Evolutionary conservation across 2,797 vertebrate species (phyloP).

Genomic region (Myotis daubentonii): DNA sequence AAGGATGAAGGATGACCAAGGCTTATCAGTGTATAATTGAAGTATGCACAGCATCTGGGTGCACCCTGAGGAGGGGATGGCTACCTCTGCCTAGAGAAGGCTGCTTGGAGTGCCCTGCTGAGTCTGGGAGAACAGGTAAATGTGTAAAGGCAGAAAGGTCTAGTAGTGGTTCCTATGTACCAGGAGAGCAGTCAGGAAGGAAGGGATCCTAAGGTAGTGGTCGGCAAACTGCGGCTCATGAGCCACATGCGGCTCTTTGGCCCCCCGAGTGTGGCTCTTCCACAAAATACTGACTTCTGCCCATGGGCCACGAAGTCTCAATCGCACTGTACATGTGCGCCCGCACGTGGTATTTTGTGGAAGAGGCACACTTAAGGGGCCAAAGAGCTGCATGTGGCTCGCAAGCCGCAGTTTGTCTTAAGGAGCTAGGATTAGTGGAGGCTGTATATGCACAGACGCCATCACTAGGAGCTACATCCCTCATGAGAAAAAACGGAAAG

Average conservation of each 20-base stretch:
- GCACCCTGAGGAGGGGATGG: not conserved
- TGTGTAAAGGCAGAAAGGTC: not conserved
- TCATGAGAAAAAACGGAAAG: constrained; percentile 3
- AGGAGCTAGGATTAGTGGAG: not conserved
- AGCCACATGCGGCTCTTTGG: too few species aligned
- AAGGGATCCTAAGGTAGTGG: not conserved
- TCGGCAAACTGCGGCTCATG: too few species aligned
- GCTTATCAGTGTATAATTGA: not conserved
- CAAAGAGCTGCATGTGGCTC: too few species aligned
- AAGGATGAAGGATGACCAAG: not conserved
- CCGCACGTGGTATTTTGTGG: too few species aligned
- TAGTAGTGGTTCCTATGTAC: not conserved
- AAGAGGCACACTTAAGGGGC: too few species aligned
- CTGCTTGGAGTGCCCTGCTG: not conserved
- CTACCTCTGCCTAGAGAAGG: not conserved
- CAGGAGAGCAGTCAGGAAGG: not conserved
- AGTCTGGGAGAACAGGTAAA: not conserved
- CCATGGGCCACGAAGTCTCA: too few species aligned
- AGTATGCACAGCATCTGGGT: not conserved
- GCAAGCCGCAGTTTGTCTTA: not conserved
- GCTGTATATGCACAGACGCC: not conserved
- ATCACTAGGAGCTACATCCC: not conserved
- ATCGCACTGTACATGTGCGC: too few species aligned
- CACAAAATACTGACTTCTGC: too few species aligned
- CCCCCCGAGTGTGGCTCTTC: too few species aligned